phyloP scores from a whole-genome alignment of 2,113 vertebrate species.

The Heterochromis multidens region DNA sequence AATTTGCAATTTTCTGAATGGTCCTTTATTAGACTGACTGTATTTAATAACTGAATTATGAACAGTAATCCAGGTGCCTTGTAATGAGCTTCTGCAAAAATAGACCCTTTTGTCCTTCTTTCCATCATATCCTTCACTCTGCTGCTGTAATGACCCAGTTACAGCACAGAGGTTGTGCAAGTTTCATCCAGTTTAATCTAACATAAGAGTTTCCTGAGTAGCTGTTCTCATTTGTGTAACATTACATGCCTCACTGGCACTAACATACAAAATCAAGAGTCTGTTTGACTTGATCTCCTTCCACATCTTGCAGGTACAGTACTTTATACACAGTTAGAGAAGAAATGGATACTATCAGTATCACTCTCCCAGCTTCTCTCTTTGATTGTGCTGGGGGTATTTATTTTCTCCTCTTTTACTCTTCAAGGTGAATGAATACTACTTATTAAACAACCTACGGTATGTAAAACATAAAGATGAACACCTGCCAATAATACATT shows the following conservation, averaged over 20 bases:
- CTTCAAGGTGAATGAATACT: not conserved
- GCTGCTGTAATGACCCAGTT: constrained; percentile 7
- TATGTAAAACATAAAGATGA: not conserved
- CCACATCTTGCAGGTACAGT: constrained; percentile 6
- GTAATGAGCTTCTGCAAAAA: not conserved
- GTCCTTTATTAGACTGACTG: not conserved
- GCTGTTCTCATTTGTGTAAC: not conserved
- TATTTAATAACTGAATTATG: not conserved
- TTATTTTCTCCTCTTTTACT: not conserved
- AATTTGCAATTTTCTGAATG: not conserved
- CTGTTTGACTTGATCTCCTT: constrained; percentile 33
- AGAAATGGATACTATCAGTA: not conserved
- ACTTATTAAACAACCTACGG: not conserved
- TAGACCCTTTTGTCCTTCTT: not conserved
- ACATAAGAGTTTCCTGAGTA: constrained; percentile 6
- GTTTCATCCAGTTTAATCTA: constrained; percentile 30
- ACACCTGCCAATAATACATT: not conserved
- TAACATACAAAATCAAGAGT: not conserved
- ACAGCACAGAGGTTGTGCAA: not conserved
- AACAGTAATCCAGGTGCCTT: not conserved
- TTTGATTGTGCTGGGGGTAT: not conserved
- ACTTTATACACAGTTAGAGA: not conserved
- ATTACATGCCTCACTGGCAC: constrained; percentile 1
- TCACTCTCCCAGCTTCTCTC: not conserved
- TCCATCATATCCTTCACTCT: not conserved